These are phyloP conservation scores for Macroramphosus scolopax DNA, from an alignment of 2,797 vertebrate genomes.

Conservation along the genomic window DNA sequence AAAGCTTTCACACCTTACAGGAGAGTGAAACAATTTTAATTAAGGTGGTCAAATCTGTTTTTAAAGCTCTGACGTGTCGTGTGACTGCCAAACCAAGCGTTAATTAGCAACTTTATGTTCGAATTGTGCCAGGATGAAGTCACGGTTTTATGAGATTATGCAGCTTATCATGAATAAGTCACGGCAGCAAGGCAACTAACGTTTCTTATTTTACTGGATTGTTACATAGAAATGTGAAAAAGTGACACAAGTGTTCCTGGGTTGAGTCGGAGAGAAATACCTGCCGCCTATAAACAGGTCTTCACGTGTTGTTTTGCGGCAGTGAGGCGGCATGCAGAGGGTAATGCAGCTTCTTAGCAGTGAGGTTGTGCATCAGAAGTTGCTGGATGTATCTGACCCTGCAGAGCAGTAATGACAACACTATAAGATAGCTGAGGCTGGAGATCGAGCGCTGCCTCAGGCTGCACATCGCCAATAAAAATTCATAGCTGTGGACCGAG, in stretches of 20 bases:
- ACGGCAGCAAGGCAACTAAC: slow-evolving; percentile 2
- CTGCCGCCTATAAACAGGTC: neutral
- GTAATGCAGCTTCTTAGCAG: slow-evolving; percentile 35
- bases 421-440: slow-evolving; percentile 47
- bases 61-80: slow-evolving; percentile 46
- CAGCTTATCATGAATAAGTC: neutral
- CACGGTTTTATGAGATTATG: neutral
- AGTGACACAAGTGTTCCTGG: neutral
- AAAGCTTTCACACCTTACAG: slow-evolving; percentile 63
- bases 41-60: slow-evolving; percentile 70
- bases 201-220: slow-evolving; percentile 6
- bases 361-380: slow-evolving; percentile 33
- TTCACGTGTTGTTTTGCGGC: slow-evolving; percentile 8
- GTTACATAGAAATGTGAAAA: neutral
- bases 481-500: slow-evolving; percentile 66
- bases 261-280: slow-evolving; percentile 2
- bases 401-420: slow-evolving; percentile 54
- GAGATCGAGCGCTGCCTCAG: slow-evolving; percentile 41
- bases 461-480: slow-evolving; percentile 58
- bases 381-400: slow-evolving; percentile 47
- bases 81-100: slow-evolving; percentile 52
- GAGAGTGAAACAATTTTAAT: slow-evolving; percentile 67
- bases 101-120: slow-evolving; percentile 54
- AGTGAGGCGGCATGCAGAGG: slow-evolving; percentile 1
- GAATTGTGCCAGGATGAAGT: neutral